These are phyloP conservation scores for Cyprinodon diabolis DNA, from an alignment of 2,797 vertebrate species.

Conservation along the genomic window DNA sequence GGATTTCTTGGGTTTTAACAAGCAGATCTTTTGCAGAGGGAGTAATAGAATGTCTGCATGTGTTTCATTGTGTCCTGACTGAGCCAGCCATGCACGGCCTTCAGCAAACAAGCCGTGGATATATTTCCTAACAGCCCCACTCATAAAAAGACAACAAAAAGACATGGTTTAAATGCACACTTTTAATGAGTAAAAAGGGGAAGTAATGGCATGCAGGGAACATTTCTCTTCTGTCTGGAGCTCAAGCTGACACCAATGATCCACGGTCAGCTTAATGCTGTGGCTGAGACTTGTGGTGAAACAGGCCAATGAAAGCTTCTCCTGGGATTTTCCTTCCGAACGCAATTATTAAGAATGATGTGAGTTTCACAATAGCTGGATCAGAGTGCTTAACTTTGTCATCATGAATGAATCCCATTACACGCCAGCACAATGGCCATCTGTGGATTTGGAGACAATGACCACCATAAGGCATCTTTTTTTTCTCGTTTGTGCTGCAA, in stretches of 20 bases:
- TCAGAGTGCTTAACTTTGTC: conserved; percentile 58
- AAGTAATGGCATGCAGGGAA: conserved; percentile 50
- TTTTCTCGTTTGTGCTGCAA: conserved; percentile 11
- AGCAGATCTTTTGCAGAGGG: conserved; percentile 46
- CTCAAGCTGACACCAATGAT: conserved; percentile 53
- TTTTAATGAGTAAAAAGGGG: conserved; percentile 59
- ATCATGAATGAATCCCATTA: conserved; percentile 67
- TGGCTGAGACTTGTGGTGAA: conserved; percentile 32
- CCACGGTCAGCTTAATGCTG: conserved; percentile 36
- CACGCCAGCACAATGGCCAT: conserved; percentile 54
- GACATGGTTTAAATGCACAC: conserved; percentile 43
- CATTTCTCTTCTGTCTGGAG: conserved; percentile 39
- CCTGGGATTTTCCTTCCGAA: conserved; percentile 39
- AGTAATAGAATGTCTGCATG: conserved; percentile 56
- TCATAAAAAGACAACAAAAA: conserved; percentile 47
- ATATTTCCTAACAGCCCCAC: conserved; percentile 43
- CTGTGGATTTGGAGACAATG: conserved; percentile 50
- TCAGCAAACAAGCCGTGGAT: conserved; percentile 38
- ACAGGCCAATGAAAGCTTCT: conserved; percentile 43
- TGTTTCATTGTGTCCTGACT: conserved; percentile 50
- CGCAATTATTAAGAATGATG: conserved; percentile 69
- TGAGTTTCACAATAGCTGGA: conserved; percentile 61
- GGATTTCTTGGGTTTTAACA: conserved; percentile 64
- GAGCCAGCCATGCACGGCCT: conserved; percentile 32
- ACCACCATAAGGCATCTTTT: conserved; percentile 62